Percentiles rank a stretch among this genome's conserved stretches.
These are phyloP conservation scores for Sebastes minor DNA, from an alignment of 2,797 vertebrate genomes.

Conservation along the genomic window DNA sequence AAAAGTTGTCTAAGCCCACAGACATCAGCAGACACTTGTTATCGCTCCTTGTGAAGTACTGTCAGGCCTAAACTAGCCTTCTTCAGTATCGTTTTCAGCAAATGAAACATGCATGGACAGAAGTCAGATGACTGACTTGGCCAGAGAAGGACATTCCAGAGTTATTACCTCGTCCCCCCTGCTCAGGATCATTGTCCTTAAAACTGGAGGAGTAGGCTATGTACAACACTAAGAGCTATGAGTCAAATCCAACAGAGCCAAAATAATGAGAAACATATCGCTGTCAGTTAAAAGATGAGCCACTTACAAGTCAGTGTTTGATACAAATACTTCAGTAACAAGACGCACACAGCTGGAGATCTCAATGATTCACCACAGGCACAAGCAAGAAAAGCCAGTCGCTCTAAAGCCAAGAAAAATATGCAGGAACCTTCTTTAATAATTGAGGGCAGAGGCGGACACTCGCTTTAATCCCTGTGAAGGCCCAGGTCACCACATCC, in stretches of 20 bases:
- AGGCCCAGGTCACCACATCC: constrained; percentile 53
- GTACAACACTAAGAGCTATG: neutral
- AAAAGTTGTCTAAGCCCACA: neutral
- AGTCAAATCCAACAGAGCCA: constrained; percentile 6
- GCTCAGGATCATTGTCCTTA: constrained; percentile 1
- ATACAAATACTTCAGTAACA: neutral
- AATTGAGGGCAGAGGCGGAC: constrained; percentile 69
- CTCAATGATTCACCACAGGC: constrained; percentile 32
- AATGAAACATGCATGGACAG: constrained; percentile 6
- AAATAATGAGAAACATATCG: constrained; percentile 23
- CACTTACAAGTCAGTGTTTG: constrained; percentile 1
- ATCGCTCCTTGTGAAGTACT: neutral
- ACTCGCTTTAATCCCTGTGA: constrained; percentile 58
- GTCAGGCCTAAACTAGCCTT: neutral
- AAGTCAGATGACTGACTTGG: constrained; percentile 34
- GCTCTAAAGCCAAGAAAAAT: constrained; percentile 47
- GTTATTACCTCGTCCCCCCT: constrained; percentile 15
- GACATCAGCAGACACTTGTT: neutral
- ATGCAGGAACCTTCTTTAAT: constrained; percentile 54
- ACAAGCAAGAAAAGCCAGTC: neutral
- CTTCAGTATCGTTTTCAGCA: constrained; percentile 2
- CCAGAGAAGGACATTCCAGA: constrained; percentile 13
- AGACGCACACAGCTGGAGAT: constrained; percentile 12
- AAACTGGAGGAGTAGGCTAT: constrained; percentile 1
- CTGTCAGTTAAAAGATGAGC: neutral